Base-by-base conservation (phyloP, 2,113 vertebrate species). In the Halcyon senegalensis region DNA sequence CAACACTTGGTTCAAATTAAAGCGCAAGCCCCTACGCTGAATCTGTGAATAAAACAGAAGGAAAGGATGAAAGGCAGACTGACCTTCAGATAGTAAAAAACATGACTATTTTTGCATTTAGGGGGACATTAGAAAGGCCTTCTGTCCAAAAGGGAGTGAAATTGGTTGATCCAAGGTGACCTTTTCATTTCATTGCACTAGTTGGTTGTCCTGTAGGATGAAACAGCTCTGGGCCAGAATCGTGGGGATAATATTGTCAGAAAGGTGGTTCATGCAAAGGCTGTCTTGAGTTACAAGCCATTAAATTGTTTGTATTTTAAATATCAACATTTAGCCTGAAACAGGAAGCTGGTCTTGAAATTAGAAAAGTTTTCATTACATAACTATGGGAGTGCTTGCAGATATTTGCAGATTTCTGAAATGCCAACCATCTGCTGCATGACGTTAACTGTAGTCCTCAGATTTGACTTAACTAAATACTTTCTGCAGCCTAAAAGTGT, bases 1-100 rank as follows among this genome's bases (percentile, higher is more conserved):
- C 55, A n/a, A 56, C 58, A 56, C 62, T 94, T 94, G 56, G 51
- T 69, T 96, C 56, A 75, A 94, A 84, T 92, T 87, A 82, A 91
- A 95, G 23, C 46, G 30, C 35, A 68, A 75, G 11, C 24, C 44
- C 19, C 3, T 64, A 14, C 33, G 53, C 41, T 95, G 51, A 92
- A 44, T 91, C 23, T 58, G 10, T 89, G 60, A 31, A 69, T 75
- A 39, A 78, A 94, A 55, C 23, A n/a, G 66, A 78, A 94, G 50
- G 28, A 50, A 58, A 53, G 27, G 27, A 60, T 31, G 63, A 58
- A 84, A 92, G 51, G 67, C 68, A 81, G 24, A 33, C 12, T 81
- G 66, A 59, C 60, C 9, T 72, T 84, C 24, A 37, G 43, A 35
- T 84, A 72, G 27, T 67, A 75, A 87, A 90, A 41, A 55, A 7